Base-by-base conservation (phyloP, 2,797 vertebrate species). In the Amblyopsis hoosieri region DNA sequence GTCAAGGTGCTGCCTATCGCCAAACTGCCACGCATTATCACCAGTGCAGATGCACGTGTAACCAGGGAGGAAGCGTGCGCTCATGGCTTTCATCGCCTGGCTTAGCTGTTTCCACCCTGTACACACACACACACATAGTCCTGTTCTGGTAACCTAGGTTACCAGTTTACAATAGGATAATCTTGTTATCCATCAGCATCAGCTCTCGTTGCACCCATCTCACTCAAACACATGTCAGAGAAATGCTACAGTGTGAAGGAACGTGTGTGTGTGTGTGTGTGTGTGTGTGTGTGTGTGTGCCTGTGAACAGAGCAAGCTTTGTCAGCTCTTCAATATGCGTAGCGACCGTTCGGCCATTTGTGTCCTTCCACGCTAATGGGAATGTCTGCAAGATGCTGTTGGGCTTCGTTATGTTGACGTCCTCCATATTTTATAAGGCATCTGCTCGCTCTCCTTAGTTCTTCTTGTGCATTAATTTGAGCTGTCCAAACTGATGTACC, bases 1-100 rank as follows among this genome's bases (percentile, higher is more conserved):
- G 94, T 98, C 68, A 99, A 99, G 97, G 98, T 99, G 85, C 46
- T 42, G 4, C 4, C 56, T 42, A 23, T 62, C 5, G 54, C 19
- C 13, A 17, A 52, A 1, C 17, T 66, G 14, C 19, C 15, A 0
- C 13, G 23, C 23, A 29, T 29, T 29, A 29, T 29, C 3, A 29
- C 23, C 23, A 29, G 23, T 29, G 23, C 23, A 29, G 23, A 3
- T 29, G 3, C 23, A 29, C 23, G 23, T 29, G 23, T 29, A 29
- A 29, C 23, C 23, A 29, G 23, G 23, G 23, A 29, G 29, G 14
- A 31, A 23, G 33, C 8, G 10, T 17, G 15, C 23, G 23, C 7
- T 7, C 13, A 19, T 50, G 13, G 13, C 45, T 54, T 37, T 6
- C 8, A 37, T 37, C 33, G 33, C 33, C 33, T 37, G 5, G 33